phyloP scores from a whole-genome alignment of 2,113 vertebrate species.

The Ardeotis arabs region DNA sequence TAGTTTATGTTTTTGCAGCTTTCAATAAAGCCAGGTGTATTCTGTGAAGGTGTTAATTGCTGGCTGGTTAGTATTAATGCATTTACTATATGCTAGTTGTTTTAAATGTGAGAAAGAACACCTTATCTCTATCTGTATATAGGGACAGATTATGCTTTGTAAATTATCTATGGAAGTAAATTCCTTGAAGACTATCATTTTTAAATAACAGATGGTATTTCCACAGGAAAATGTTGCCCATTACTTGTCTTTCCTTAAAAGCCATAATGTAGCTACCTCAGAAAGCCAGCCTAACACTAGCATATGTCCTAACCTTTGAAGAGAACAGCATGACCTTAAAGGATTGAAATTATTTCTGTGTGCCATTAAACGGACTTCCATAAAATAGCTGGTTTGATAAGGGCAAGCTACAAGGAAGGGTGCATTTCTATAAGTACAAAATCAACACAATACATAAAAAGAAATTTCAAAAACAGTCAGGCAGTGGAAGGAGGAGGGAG shows the following conservation, averaged over 20 bases:
- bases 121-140: background rate
- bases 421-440: constrained; percentile 20
- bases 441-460: background rate
- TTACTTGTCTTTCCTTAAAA: constrained; percentile 50
- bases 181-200: background rate
- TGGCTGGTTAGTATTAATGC: background rate
- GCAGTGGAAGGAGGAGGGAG: background rate
- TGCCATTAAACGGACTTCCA: constrained; percentile 54
- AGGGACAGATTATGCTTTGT: background rate
- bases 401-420: background rate
- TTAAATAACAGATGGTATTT: constrained; percentile 15
- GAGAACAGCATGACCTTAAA: constrained; percentile 65
- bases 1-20: background rate
- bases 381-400: constrained; percentile 20
- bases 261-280: background rate
- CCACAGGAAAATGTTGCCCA: background rate
- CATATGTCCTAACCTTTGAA: constrained; percentile 59
- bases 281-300: constrained; percentile 40
- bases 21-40: background rate
- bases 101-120: background rate
- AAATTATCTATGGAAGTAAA: background rate
- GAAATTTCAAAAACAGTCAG: background rate
- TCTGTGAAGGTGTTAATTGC: background rate
- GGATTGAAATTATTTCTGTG: constrained; percentile 28
- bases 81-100: background rate